A percentile compares a stretch with the other conserved stretches of the same genome.
Conservation (phyloP, 2,113 vertebrate species). For the Suncus etruscus region DNA sequence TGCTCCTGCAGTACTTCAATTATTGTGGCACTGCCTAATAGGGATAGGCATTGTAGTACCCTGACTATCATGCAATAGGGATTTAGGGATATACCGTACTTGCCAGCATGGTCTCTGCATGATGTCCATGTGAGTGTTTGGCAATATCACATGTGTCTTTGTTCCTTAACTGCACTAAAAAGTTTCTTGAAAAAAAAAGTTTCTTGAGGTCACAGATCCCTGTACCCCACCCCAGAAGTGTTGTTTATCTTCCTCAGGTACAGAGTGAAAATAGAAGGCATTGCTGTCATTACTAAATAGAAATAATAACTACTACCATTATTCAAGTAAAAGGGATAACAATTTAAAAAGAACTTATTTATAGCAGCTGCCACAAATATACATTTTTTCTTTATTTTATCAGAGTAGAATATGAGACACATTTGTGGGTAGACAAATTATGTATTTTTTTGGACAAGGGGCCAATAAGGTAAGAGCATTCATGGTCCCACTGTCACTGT, state of each 20-base stretch:
- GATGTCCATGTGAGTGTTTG: background rate
- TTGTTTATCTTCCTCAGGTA: no score
- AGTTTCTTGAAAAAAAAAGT: background rate
- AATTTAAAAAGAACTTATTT: background rate
- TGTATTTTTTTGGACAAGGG: background rate
- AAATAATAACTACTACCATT: background rate
- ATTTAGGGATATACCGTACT: background rate
- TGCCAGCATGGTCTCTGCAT: no score
- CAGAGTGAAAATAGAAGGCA: no score
- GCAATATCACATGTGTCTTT: background rate
- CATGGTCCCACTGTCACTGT: background rate
- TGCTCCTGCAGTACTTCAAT: background rate
- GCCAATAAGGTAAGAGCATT: background rate
- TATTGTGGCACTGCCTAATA: no score
- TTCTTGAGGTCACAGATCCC: background rate
- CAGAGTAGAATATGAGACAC: background rate
- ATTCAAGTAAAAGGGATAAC: background rate
- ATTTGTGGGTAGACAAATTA: background rate
- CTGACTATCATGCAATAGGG: background rate
- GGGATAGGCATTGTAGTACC: background rate
- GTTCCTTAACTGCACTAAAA: background rate
- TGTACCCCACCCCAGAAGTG: no score
- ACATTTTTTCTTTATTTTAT: background rate
- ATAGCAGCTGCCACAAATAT: background rate
- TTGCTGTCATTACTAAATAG: no score